Evolutionary conservation across 1,140 invertebrate genomes (phyloP), one percentile per base, ranked within the genome.

Genomic region (Calycopis cecrops): DNA sequence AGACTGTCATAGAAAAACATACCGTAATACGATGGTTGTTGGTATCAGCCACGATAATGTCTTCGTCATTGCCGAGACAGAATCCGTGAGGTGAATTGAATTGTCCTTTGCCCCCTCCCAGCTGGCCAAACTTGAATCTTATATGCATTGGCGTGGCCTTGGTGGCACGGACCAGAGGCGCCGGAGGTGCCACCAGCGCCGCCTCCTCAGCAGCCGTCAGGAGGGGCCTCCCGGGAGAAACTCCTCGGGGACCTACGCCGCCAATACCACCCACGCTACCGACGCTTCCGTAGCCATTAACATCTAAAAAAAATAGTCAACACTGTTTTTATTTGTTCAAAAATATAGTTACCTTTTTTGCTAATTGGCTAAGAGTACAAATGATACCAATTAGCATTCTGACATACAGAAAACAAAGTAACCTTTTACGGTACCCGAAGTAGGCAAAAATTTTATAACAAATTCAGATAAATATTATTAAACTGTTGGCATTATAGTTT

Each of bases 61-160:
- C 97, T 88, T 99, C 96, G 73, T 98, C 96, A 42, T 93, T 90
- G 18, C 97, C 97, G 35, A 99, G 89, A 81, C 97, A 99, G 88
- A 99, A 99, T 48, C 97, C 97, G 88, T 98, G 97, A 0, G 97
- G 97, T 10, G 97, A 98, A 85, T 97, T 98, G 67, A 99, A 98
- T 82, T 98, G 97, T 9, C 95, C 94, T 77, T 96, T 96, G 28
- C 93, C 93, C 47, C 95, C 93, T 35, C 97, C 97, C 48, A 98
- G 88, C 62, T 96, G 94, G 37, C 97, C 97, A 90, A 98, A 99
- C 88, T 98, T 98, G 80, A 93, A 95, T 47, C 96, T 92, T 71
- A 94, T 95, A 76, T 95, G 93, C 94, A 96, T 96, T 2, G 94
- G 92, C 4, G 93, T 93, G 9, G 93, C 90, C 77, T 95, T 94